A percentile compares a stretch with the other conserved stretches of the same genome.
These are phyloP conservation scores for Ladona fulva DNA, from an alignment of 1,140 invertebrate genomes.

Conservation along the genomic window DNA sequence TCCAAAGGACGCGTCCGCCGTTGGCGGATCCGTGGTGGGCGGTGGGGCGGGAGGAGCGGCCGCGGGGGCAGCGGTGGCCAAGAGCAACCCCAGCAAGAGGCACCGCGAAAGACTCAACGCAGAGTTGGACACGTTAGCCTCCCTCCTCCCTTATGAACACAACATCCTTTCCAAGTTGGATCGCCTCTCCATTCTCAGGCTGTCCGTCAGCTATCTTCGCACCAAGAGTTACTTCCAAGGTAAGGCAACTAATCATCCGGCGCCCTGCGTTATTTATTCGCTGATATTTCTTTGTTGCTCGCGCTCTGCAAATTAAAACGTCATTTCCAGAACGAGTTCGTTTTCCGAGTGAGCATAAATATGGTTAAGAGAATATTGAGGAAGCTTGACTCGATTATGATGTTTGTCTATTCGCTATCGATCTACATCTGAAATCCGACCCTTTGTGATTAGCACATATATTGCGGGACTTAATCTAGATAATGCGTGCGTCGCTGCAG, in stretches of 20 bases:
- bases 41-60: slow-evolving; percentile 74
- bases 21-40: not conserved
- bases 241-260: slow-evolving; percentile 39
- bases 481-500: too few relatives aligned
- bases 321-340: too few relatives aligned
- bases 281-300: too few relatives aligned
- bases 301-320: too few relatives aligned
- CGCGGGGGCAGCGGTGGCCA: slow-evolving; percentile 92
- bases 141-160: slow-evolving; percentile 94
- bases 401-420: too few relatives aligned
- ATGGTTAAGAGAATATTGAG: too few relatives aligned
- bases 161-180: slow-evolving; percentile 97
- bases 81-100: slow-evolving; percentile 96
- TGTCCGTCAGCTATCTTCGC: slow-evolving; percentile 94
- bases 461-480: too few relatives aligned
- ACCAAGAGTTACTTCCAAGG: slow-evolving; percentile 99
- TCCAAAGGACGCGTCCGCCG: slow-evolving; percentile 67
- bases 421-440: too few relatives aligned
- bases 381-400: too few relatives aligned
- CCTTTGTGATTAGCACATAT: too few relatives aligned
- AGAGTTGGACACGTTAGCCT: slow-evolving; percentile 95
- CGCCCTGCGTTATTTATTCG: too few relatives aligned
- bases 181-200: slow-evolving; percentile 90
- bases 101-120: slow-evolving; percentile 96
- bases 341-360: too few relatives aligned